A percentile compares a stretch with the other conserved stretches of the same genome.
Evolutionary conservation across 2,113 vertebrate species (phyloP).

Genomic region (Cyprinus carpio): DNA sequence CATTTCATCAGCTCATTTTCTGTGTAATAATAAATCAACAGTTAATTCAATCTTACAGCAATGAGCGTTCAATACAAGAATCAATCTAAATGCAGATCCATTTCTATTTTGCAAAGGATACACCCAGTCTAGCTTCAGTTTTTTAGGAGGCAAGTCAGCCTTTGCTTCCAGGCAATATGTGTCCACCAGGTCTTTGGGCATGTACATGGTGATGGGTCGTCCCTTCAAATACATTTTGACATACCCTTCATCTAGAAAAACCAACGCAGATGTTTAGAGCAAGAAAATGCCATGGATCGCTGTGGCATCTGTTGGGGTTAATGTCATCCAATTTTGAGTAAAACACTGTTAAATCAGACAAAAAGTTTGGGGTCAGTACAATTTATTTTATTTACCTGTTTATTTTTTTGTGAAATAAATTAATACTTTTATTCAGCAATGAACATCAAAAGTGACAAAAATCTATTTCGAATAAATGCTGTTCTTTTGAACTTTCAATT

Average conservation of each 20-base stretch:
- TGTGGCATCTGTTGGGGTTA: background rate
- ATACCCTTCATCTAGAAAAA: slow-evolving; percentile 94
- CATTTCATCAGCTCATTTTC: background rate
- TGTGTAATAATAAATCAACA: background rate
- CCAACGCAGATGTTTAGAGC: slow-evolving; percentile 63
- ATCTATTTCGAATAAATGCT: background rate
- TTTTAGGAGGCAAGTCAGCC: slow-evolving; percentile 87
- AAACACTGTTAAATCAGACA: background rate
- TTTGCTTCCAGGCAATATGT: slow-evolving; percentile 91
- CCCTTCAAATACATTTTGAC: slow-evolving; percentile 99
- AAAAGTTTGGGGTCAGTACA: background rate
- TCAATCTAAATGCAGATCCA: background rate
- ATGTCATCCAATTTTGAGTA: background rate
- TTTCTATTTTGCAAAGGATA: slow-evolving; percentile 83
- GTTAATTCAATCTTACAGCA: background rate
- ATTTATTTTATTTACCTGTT: background rate
- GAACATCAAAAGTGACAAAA: background rate
- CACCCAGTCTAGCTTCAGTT: slow-evolving; percentile 98
- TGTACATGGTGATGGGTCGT: slow-evolving; percentile 96
- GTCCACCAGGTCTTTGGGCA: slow-evolving; percentile 95
- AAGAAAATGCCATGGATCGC: slow-evolving; percentile 8
- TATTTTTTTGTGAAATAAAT: background rate
- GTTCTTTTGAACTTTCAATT: background rate
- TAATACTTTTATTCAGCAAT: background rate
- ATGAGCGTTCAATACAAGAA: background rate